Percentiles rank a stretch among this genome's conserved stretches.
phyloP scores from a whole-genome alignment of 2,113 vertebrate genomes.

The Diglossa brunneiventris region DNA sequence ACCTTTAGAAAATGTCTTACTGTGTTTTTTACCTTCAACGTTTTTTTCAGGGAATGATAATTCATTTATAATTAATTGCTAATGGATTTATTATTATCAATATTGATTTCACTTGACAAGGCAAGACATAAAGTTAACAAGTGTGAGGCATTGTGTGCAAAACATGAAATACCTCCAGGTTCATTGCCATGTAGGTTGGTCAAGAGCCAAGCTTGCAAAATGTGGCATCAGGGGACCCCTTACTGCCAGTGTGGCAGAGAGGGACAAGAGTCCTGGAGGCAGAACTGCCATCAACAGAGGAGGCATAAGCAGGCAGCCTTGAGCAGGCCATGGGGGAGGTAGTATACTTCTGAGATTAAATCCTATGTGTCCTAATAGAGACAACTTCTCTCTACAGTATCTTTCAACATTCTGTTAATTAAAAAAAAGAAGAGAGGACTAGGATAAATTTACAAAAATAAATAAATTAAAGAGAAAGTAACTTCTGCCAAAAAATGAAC shows the following conservation, averaged over 20 bases:
- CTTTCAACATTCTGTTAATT: slow-evolving; percentile 47
- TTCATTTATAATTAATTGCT: slow-evolving; percentile 1
- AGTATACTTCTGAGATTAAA: slow-evolving; percentile 10
- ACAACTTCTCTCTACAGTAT: neutral
- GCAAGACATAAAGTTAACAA: neutral
- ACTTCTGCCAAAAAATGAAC: slow-evolving; percentile 54
- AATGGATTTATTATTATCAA: slow-evolving; percentile 19
- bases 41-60: neutral
- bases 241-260: neutral
- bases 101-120: slow-evolving; percentile 12
- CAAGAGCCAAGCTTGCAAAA: neutral
- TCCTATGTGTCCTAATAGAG: neutral
- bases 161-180: neutral
- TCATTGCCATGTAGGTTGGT: neutral
- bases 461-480: slow-evolving; percentile 28
- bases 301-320: neutral
- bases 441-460: slow-evolving; percentile 25
- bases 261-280: neutral
- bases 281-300: neutral
- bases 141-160: neutral
- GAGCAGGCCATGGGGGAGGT: neutral
- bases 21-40: neutral
- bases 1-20: neutral
- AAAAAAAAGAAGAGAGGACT: neutral
- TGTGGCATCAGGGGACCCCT: neutral